Evolutionary conservation across 2,888 invertebrate genomes (phyloP), one percentile per base, ranked within the genome.

Genomic region (Diarsia dahlii): DNA sequence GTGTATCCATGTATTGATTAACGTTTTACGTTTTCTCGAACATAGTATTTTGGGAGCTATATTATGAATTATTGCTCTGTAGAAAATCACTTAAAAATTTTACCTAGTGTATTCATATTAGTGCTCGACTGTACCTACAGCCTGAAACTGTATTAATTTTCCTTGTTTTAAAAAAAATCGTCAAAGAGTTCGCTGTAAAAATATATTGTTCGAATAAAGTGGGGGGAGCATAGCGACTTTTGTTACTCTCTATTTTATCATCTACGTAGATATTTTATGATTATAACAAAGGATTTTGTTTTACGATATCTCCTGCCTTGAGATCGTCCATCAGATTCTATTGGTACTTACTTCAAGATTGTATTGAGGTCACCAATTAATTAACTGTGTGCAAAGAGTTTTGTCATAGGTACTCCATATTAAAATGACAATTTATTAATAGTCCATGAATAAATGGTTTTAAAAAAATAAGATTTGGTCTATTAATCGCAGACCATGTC

Each of bases 141-240:
- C 18, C n/a, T 45, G 46, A n/a, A 23, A 8, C 18, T 23, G 18
- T 52, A 46, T 52, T 28, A 18, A 67, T 56, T 50, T 28, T 34
- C 18, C 6, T 56, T 68, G 48, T 68, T 50, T 45, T 28, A 18
- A 52, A 46, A 46, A 23, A 39, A 63, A 12, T 3, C 3, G 23
- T 20, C 54, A 70, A 39, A 39, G 6, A 68, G n/a, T 5, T 58
- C 56, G 58, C 74, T 48, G 18, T 68, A 68, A 63, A 65, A 78
- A 80, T 74, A 39, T 39, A 64, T 56, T 67, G 63, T 68, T 73
- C 3, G 46, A 52, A 79, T 67, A 79, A 20, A 46, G 12, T 66
- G 15, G 10, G 23, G 18, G 23, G 18, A n/a, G 63, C 67, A 52
- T 62, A 74, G 65, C 58, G 65, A 65, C 52, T n/a, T 68, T 67